phyloP scores from a whole-genome alignment of 2,113 vertebrate species.

The Forbesichthys papilliferus region DNA sequence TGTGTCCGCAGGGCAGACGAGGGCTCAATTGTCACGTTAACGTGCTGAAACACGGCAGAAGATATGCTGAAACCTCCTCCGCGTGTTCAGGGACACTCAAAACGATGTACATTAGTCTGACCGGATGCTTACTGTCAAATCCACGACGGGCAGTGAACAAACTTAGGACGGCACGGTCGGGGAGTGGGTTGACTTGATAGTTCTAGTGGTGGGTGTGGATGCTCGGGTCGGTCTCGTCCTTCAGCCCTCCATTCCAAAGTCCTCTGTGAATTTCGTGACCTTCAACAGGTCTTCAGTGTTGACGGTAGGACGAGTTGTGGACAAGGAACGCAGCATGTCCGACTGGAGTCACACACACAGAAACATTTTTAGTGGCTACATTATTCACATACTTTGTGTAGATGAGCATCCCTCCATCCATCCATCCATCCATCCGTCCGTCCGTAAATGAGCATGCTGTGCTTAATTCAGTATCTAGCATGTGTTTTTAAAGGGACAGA shows the following conservation, averaged over 20 bases:
- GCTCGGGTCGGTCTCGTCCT: neutral
- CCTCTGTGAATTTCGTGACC: constrained; percentile 97
- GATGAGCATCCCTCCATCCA: too few relatives aligned
- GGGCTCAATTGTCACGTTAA: too few relatives aligned
- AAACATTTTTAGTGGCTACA: too few relatives aligned
- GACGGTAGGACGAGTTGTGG: constrained; percentile 94
- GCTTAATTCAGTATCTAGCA: too few relatives aligned
- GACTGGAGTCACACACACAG: constrained; percentile 71
- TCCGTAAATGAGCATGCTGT: too few relatives aligned
- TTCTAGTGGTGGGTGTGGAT: neutral
- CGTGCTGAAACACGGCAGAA: too few relatives aligned
- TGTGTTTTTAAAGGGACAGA: too few relatives aligned
- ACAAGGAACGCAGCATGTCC: constrained; percentile 94
- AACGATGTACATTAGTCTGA: neutral
- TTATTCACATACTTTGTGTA: too few relatives aligned
- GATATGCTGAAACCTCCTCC: constrained; percentile 18
- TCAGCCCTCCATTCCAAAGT: constrained; percentile 98
- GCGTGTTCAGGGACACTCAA: constrained; percentile 17
- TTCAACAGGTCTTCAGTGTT: constrained; percentile 92
- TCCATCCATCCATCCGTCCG: too few relatives aligned
- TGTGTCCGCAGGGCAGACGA: neutral
- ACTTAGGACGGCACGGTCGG: neutral
- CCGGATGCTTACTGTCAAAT: neutral
- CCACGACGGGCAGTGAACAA: constrained; percentile 1
- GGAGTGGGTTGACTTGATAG: neutral